Percentiles rank a stretch among this genome's conserved stretches.
phyloP scores from a whole-genome alignment of 2,888 invertebrate genomes.

The Andrena bicolor region DNA sequence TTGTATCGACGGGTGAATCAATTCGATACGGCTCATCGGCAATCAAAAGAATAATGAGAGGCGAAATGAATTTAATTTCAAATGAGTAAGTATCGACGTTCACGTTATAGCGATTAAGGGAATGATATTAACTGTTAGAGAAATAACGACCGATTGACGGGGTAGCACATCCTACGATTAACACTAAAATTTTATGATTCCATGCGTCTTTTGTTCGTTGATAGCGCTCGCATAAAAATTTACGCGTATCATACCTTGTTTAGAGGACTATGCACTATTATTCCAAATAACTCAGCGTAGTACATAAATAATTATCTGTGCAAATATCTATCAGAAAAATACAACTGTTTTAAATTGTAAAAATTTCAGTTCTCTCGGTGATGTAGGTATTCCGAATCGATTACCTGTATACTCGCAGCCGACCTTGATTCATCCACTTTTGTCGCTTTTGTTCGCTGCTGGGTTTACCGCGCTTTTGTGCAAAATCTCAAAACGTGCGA shows the following conservation, averaged over 20 bases:
- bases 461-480: slow-evolving; percentile 19
- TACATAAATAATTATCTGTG: too few relatives aligned
- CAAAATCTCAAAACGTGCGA: slow-evolving; percentile 4
- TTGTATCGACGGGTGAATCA: not conserved
- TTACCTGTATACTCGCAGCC: not conserved
- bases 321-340: too few relatives aligned
- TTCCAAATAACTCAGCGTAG: too few relatives aligned
- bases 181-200: not conserved
- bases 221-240: too few relatives aligned
- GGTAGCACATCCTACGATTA: not conserved
- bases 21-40: not conserved
- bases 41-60: not conserved
- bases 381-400: not conserved
- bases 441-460: slow-evolving; percentile 1
- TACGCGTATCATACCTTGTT: not conserved
- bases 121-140: not conserved
- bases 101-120: not conserved
- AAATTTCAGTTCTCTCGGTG: not conserved
- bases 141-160: not conserved
- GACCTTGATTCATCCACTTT: slow-evolving; percentile 8
- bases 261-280: not conserved
- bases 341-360: too few relatives aligned
- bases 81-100: not conserved
- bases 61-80: not conserved
- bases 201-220: too few relatives aligned